phyloP scores from a whole-genome alignment of 2,113 vertebrate species.

The Tricholaema leucomelas region DNA sequence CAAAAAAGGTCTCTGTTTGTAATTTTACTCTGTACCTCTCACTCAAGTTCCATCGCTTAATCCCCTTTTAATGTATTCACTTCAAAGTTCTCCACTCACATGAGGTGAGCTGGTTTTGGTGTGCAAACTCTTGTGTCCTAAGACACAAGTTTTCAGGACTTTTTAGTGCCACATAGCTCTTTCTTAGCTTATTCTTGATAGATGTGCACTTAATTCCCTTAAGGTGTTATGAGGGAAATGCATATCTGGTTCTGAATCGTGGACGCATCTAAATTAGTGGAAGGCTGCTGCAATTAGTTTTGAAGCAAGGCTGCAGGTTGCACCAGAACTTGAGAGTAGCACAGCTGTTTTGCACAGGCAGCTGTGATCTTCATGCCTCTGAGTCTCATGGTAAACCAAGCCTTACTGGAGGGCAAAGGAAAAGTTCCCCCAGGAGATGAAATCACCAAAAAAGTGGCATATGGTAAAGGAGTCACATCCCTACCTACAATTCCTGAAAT shows the following conservation, averaged over 20 bases:
- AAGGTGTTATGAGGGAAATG: background rate
- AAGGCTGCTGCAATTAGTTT: background rate
- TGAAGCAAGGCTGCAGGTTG: background rate
- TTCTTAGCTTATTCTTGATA: background rate
- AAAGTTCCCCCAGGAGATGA: slow-evolving; percentile 30
- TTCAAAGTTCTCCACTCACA: background rate
- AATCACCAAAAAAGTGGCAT: background rate
- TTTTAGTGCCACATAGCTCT: slow-evolving; percentile 18
- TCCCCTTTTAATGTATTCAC: background rate
- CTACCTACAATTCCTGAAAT: background rate
- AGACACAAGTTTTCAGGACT: background rate
- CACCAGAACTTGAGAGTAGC: background rate
- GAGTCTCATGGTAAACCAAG: background rate
- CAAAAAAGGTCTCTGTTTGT: background rate
- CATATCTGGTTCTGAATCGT: background rate
- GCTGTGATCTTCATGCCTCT: background rate
- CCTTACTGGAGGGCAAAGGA: background rate
- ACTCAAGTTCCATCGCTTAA: background rate
- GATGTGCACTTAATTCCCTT: slow-evolving; percentile 7
- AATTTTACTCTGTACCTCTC: background rate
- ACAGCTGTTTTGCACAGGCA: background rate
- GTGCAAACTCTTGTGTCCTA: background rate
- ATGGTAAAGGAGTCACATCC: background rate
- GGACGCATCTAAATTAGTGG: background rate
- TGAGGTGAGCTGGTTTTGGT: background rate